A percentile compares a stretch with the other conserved stretches of the same genome.
These are phyloP conservation scores for Prorops nasuta DNA, from an alignment of 1,140 invertebrate genomes.

Conservation along the genomic window DNA sequence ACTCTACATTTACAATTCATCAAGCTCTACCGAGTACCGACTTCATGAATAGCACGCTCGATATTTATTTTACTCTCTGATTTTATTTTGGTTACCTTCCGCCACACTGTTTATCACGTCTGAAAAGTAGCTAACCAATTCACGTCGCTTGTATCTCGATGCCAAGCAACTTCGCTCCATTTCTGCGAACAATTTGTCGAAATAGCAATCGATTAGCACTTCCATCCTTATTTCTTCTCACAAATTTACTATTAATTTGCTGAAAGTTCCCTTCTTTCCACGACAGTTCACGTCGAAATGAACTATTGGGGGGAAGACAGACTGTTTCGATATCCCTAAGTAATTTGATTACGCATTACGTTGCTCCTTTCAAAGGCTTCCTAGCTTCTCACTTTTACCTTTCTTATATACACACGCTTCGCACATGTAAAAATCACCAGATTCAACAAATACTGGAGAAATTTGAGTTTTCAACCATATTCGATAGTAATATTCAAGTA, in stretches of 20 bases:
- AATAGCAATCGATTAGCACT: conserved; percentile 67
- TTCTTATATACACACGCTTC: neutral
- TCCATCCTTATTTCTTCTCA: conserved; percentile 63
- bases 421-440: no score
- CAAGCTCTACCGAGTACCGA: neutral
- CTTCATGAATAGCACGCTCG: no score
- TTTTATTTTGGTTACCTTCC: conserved; percentile 51
- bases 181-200: conserved; percentile 65
- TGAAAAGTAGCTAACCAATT: conserved; percentile 67
- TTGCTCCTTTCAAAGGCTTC: conserved; percentile 40
- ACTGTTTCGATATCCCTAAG: no score
- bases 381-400: conserved; percentile 4
- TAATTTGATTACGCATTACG: conserved; percentile 47
- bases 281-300: conserved; percentile 30
- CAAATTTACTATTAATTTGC: no score
- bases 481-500: no score
- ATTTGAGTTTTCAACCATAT: no score
- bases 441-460: no score
- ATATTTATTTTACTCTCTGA: no score
- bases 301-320: conserved; percentile 15
- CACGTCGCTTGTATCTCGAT: conserved; percentile 62
- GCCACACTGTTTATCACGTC: conserved; percentile 69
- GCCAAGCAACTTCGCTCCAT: conserved; percentile 65
- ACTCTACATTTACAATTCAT: neutral
- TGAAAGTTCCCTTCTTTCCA: no score